Percentiles rank a stretch among this genome's conserved stretches.
Conservation (phyloP, 2,888 invertebrate genomes). For the Caenorhabditis macrosperma region DNA sequence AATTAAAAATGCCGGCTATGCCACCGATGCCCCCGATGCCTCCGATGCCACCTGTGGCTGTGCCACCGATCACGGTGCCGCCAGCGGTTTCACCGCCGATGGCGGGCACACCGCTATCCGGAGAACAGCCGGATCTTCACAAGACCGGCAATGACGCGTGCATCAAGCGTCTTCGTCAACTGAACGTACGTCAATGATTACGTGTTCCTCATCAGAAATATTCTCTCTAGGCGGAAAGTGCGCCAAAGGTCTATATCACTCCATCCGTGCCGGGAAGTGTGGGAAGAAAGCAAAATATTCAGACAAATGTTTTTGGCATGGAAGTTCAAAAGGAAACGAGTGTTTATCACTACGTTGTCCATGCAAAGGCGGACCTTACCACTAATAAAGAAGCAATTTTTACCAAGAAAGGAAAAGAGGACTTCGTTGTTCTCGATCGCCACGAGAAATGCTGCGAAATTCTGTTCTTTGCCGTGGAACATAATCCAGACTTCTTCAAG, state of each 20-base stretch:
- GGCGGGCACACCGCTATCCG: background rate
- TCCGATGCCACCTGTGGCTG: conserved; percentile 41
- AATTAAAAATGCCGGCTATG: conserved; percentile 17
- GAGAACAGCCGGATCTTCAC: conserved; percentile 12
- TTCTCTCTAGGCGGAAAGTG: conserved; percentile 14
- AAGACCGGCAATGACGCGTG: conserved; percentile 22
- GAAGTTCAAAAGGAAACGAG: conserved; percentile 34
- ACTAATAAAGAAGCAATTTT: conserved; percentile 46
- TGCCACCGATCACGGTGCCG: conserved; percentile 30
- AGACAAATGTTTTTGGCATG: conserved; percentile 60
- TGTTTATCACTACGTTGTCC: conserved; percentile 48
- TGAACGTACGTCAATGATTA: conserved; percentile 1
- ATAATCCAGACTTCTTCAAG: conserved; percentile 54
- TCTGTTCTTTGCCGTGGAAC: conserved; percentile 34
- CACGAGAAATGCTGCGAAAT: conserved; percentile 51
- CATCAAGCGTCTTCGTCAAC: conserved; percentile 30
- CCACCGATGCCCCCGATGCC: conserved; percentile 35
- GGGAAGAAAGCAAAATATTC: conserved; percentile 15
- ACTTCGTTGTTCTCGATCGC: conserved; percentile 55
- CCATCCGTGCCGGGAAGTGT: conserved; percentile 6
- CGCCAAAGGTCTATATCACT: background rate
- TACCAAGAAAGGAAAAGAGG: conserved; percentile 65
- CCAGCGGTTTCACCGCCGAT: conserved; percentile 1
- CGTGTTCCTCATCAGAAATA: background rate
- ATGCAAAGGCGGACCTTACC: conserved; percentile 31